Evolutionary conservation across 2,797 vertebrate species (phyloP).

Genomic region (Psittacula derbiana): DNA sequence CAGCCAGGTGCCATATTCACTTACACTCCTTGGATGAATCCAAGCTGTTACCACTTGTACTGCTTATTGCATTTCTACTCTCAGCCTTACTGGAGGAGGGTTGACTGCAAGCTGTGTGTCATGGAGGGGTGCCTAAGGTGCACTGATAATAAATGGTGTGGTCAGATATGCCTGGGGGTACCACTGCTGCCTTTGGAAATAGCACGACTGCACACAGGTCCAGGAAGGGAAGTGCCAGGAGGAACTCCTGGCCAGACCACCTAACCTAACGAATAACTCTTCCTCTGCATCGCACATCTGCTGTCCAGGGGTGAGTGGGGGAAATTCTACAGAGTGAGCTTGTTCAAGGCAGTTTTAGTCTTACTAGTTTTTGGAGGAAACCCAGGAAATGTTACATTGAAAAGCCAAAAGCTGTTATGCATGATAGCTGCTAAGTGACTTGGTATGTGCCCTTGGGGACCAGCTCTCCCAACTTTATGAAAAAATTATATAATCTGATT

Average conservation of each 20-base stretch:
- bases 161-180: background rate
- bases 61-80: background rate
- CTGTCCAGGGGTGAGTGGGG: background rate
- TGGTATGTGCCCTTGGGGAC: conserved; percentile 28
- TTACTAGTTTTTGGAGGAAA: conserved; percentile 42
- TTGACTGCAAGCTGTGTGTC: background rate
- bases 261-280: background rate
- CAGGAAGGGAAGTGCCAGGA: background rate
- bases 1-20: background rate
- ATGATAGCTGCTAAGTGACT: conserved; percentile 33
- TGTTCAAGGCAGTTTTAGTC: conserved; percentile 2
- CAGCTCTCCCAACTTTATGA: conserved; percentile 17
- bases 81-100: background rate
- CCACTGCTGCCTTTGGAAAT: background rate
- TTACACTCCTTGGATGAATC: background rate
- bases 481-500: background rate
- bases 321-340: background rate
- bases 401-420: conserved; percentile 42
- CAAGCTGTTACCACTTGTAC: background rate
- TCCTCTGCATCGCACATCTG: conserved; percentile 20
- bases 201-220: background rate
- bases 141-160: background rate
- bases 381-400: conserved; percentile 47
- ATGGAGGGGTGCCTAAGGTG: background rate
- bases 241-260: background rate